A percentile compares a stretch with the other conserved stretches of the same genome.
phyloP scores from a whole-genome alignment of 1,140 invertebrate species.

The Atta cephalotes region DNA sequence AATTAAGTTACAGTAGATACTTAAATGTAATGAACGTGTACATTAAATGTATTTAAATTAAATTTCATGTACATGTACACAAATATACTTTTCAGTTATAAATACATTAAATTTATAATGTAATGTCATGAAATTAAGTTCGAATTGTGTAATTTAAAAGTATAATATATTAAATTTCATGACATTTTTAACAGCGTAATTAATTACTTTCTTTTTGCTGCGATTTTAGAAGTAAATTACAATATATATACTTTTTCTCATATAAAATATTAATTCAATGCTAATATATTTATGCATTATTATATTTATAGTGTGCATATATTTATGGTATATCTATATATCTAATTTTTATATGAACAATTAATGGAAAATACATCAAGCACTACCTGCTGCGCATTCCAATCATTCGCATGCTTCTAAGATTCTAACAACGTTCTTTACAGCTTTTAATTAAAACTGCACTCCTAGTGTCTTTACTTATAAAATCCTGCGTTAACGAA shows the following conservation, averaged over 20 bases:
- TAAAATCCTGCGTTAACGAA: conserved; percentile 27
- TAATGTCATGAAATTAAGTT: no score
- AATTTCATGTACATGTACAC: no score
- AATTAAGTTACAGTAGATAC: no score
- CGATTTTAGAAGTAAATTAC: background rate
- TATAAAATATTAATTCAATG: conserved; percentile 28
- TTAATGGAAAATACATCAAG: conserved; percentile 38
- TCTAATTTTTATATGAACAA: conserved; percentile 35
- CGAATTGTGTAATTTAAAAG: no score
- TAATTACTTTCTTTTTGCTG: background rate
- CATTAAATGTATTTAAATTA: no score
- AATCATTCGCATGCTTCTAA: background rate
- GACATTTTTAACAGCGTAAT: background rate
- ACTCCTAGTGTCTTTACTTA: background rate
- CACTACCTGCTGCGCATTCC: conserved; percentile 25
- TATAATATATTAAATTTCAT: no score
- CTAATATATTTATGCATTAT: background rate
- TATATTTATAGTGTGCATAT: background rate
- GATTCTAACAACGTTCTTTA: background rate
- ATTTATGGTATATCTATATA: background rate
- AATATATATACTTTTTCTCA: background rate
- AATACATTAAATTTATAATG: no score
- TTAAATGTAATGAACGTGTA: no score
- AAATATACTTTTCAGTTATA: no score
- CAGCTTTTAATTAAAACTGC: conserved; percentile 44